Evolutionary conservation across 2,888 invertebrate genomes (phyloP), one percentile per base, ranked within the genome.

Genomic region (Parnassius orleans): DNA sequence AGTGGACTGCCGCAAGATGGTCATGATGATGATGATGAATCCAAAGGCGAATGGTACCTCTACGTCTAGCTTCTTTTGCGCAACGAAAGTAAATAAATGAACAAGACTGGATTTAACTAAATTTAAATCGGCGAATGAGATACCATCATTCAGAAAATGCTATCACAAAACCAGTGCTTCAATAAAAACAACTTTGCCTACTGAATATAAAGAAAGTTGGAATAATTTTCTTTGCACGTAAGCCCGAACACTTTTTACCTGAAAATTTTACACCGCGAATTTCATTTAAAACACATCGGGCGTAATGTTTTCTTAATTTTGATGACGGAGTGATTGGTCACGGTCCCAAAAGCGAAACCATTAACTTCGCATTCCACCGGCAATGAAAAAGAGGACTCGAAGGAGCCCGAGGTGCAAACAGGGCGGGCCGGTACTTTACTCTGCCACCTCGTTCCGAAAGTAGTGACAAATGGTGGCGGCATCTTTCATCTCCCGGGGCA

Each of bases 401-500:
- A 60, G 52, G 70, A 69, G 74, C 74, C 74, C 69, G 83, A 84
- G 84, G 86, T 85, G 85, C 81, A 82, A 87, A 86, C 84, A 84
- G 87, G 89, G 89, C 89, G 90, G 87, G 83, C 83, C 83, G 72
- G 76, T 75, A 80, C 82, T 82, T 85, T 81, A 81, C 82, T 72
- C 77, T 77, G 78, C 79, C 88, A 90, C 83, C 87, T 87, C 85
- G 83, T 87, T 86, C 83, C 84, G 72, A 87, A 87, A 85, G 77
- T 86, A 83, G 87, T 90, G 89, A 90, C 90, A 90, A 90, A 90
- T 90, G 89, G 84, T 81, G 73, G 84, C 90, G 90, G 90, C 80
- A 79, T 81, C 87, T 91, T 90, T 90, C 84, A 90, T 90, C 88
- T 87, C 83, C 75, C 80, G 71, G 67, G 65, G 71, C 73, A 68